A percentile compares a stretch with the other conserved stretches of the same genome.
Evolutionary conservation across 1,140 invertebrate species (phyloP).

Genomic region (Halictus rubicundus): DNA sequence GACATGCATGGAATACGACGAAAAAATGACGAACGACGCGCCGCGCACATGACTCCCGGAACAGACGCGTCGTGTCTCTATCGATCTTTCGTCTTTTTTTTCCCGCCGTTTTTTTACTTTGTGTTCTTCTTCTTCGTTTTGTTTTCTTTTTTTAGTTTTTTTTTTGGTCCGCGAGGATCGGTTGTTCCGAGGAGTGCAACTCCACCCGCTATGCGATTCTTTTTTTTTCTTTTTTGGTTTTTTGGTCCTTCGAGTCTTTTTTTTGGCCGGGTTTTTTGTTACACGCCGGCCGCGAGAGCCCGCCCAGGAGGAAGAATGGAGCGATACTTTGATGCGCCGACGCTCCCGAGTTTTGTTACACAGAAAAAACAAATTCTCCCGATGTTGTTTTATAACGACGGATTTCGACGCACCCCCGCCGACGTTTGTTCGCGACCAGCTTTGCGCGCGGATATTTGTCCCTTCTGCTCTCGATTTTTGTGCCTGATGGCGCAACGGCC

Average conservation of each 20-base stretch:
- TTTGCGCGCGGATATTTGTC: slow-evolving; percentile 16
- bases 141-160: background rate
- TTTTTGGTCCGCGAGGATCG: too few relatives aligned
- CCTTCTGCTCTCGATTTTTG: too few relatives aligned
- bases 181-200: too few relatives aligned
- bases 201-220: too few relatives aligned
- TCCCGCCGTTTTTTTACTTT: background rate
- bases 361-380: slow-evolving; percentile 38
- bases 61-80: background rate
- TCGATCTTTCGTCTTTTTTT: slow-evolving; percentile 15
- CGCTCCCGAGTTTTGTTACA: slow-evolving; percentile 23
- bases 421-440: slow-evolving; percentile 18
- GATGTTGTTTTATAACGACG: slow-evolving; percentile 42
- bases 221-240: too few relatives aligned
- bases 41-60: background rate
- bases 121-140: background rate
- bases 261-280: slow-evolving; percentile 10
- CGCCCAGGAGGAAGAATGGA: background rate
- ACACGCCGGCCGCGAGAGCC: background rate
- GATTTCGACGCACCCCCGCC: slow-evolving; percentile 20
- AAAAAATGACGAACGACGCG: slow-evolving; percentile 3
- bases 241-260: background rate
- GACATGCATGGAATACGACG: slow-evolving; percentile 39
- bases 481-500: background rate
- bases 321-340: slow-evolving; percentile 13